Evolutionary conservation across 2,113 vertebrate species (phyloP).

Genomic region (Nannospalax galili): DNA sequence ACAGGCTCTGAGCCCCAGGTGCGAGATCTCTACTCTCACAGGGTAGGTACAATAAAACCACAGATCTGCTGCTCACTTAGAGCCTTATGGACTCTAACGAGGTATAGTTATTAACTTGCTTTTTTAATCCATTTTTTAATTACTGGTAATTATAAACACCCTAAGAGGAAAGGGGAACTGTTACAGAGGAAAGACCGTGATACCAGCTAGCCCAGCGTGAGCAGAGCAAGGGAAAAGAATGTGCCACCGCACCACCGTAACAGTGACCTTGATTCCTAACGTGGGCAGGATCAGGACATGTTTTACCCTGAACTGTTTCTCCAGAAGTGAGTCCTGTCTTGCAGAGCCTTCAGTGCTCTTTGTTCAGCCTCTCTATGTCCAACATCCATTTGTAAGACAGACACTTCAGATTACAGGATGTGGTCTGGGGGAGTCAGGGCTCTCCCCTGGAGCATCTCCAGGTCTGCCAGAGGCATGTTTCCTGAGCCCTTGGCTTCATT

Average conservation of each 20-base stretch:
- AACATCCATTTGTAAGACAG: not conserved
- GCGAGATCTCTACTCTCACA: not conserved
- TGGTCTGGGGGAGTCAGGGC: not conserved
- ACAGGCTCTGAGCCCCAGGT: not conserved
- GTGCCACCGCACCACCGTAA: not conserved
- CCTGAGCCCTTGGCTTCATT: not conserved
- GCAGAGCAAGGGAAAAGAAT: not conserved
- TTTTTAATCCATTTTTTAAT: constrained; percentile 34
- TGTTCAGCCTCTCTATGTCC: not conserved
- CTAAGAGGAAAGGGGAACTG: not conserved
- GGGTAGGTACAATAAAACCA: not conserved
- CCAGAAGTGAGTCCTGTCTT: not conserved
- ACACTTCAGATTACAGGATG: not conserved
- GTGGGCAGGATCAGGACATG: not conserved
- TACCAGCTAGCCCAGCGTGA: not conserved
- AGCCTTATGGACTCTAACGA: not conserved
- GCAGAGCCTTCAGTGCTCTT: not conserved
- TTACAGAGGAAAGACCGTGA: not conserved
- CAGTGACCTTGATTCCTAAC: not conserved
- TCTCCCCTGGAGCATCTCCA: not conserved
- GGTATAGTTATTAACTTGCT: not conserved
- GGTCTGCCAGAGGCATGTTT: not conserved
- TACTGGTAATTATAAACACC: not conserved
- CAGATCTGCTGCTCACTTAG: not conserved
- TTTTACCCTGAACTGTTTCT: not conserved